Evolutionary conservation across 2,113 vertebrate genomes (phyloP), one percentile per base, ranked within the genome.

Genomic region (Rhinichthys klamathensis): DNA sequence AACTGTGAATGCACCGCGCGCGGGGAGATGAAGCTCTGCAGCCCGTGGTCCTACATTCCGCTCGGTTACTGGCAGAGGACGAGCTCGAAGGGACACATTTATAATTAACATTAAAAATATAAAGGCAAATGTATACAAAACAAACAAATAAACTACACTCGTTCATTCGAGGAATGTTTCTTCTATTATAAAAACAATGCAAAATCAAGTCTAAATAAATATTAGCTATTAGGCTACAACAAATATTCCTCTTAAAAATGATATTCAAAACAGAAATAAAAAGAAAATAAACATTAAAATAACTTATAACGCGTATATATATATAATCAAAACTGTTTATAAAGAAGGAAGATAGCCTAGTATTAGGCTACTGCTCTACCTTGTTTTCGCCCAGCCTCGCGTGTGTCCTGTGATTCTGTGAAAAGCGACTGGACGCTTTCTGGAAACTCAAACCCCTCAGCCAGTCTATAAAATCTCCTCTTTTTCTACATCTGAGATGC

Each of bases 1-100:
- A 97, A 97, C 97, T 93, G 92, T 96, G 95, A 95, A 90, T 86
- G 32, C 85, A 87, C 69, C 85, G 23, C 30, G 11, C 49, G 6
- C 0, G 30, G 61, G 80, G 81, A 83, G 81, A 69, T n/a, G 80
- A 49, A 23, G 78, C 80, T 3, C 38, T 32, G 44, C 41, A 1
- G 61, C 63, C 32, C 77, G 13, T 25, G 77, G 77, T 80, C 77
- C 38, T 63, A 80, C 0, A 76, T 11, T 69, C 80, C 44, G 18
- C 61, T 30, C 41, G 0, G 0, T 49, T n/a, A 7, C 9, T 23
- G 25, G 70, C 11, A 70, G 9, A 35, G 2, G 16, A 41, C 1
- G n/a, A 27, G 6, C 16, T 18, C n/a, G 11, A 15, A 51, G 44
- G 6, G 2, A 32, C 10, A 12, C 27, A 18, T 11, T 54, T 10